Conservation (phyloP, 2,113 vertebrate genomes). For the Puntigrus tetrazona region DNA sequence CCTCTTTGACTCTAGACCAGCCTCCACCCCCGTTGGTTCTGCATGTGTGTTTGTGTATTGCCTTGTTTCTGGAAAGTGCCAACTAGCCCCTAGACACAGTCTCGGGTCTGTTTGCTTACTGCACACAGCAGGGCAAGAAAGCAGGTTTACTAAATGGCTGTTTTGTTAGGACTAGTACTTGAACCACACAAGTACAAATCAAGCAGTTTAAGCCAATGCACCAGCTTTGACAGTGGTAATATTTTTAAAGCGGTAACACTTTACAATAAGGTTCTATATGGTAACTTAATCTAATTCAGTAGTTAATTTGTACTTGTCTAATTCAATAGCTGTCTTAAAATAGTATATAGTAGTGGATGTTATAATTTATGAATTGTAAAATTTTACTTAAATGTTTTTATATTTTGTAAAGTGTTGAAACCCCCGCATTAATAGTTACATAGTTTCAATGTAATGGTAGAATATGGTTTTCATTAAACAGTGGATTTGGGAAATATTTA, state of each 20-base stretch:
- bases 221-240: not conserved
- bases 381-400: no score
- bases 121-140: slow-evolving; percentile 33
- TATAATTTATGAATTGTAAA: not conserved
- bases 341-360: not conserved
- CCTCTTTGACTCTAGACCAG: slow-evolving; percentile 63
- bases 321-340: not conserved
- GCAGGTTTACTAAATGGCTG: slow-evolving; percentile 28
- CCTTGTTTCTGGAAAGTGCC: slow-evolving; percentile 44
- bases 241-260: not conserved
- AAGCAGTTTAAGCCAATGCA: slow-evolving; percentile 12
- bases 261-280: not conserved
- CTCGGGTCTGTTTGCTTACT: slow-evolving; percentile 47
- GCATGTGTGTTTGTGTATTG: slow-evolving; percentile 61
- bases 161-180: slow-evolving; percentile 14
- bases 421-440: no score
- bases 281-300: not conserved
- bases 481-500: not conserved
- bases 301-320: not conserved
- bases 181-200: slow-evolving; percentile 8
- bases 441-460: no score
- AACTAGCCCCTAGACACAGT: slow-evolving; percentile 45
- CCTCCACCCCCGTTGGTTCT: slow-evolving; percentile 64
- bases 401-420: no score
- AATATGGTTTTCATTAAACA: not conserved